Evolutionary conservation across 2,888 invertebrate genomes (phyloP).

Genomic region (Xestobium rufovillosum): DNA sequence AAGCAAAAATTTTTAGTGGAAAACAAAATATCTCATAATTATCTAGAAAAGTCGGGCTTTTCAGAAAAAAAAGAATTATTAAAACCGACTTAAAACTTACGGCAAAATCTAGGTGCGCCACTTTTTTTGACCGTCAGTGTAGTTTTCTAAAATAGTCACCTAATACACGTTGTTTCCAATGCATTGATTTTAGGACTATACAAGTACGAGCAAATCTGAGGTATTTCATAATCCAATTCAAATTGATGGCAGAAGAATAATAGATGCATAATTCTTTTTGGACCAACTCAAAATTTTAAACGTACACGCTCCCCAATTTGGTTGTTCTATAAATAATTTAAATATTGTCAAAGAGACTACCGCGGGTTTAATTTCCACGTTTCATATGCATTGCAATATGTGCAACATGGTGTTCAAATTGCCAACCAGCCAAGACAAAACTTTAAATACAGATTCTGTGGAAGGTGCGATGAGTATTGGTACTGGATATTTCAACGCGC

Average conservation of each 20-base stretch:
- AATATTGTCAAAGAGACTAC: neutral
- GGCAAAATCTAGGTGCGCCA: too few relatives aligned
- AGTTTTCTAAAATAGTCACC: too few relatives aligned
- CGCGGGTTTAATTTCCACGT: neutral
- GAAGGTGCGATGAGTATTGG: conserved; percentile 4
- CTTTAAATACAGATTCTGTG: neutral
- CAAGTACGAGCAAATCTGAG: too few relatives aligned
- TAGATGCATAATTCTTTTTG: neutral
- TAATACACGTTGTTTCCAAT: too few relatives aligned
- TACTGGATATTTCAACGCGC: neutral
- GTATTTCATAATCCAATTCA: too few relatives aligned
- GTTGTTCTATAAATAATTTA: conserved; percentile 4
- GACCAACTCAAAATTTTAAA: neutral
- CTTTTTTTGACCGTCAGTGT: too few relatives aligned
- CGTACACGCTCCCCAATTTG: conserved; percentile 4
- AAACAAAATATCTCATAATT: too few relatives aligned
- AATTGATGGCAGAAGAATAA: neutral
- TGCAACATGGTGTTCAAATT: neutral
- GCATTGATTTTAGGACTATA: too few relatives aligned
- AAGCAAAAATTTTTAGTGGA: too few relatives aligned
- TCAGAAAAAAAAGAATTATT: too few relatives aligned
- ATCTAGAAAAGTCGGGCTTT: too few relatives aligned
- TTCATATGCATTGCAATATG: conserved; percentile 4
- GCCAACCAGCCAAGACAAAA: neutral
- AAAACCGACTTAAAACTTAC: too few relatives aligned